phyloP scores from a whole-genome alignment of 2,888 invertebrate genomes.

The Cheilosia impressa region DNA sequence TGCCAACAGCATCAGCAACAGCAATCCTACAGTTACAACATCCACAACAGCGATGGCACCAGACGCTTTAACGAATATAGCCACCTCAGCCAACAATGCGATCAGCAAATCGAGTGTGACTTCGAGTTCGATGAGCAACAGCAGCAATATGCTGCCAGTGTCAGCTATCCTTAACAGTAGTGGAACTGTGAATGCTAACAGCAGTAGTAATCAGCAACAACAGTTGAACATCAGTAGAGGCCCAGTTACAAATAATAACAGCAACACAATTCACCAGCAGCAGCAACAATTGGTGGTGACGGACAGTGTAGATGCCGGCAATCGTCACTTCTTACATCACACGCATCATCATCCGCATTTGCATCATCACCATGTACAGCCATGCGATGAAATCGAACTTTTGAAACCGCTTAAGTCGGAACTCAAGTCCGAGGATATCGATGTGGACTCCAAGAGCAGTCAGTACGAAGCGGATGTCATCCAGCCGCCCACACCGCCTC shows the following conservation, averaged over 20 bases:
- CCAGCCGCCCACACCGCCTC: conserved; percentile 82
- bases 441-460: conserved; percentile 78
- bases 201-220: conserved; percentile 78
- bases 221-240: conserved; percentile 82
- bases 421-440: conserved; percentile 79
- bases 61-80: conserved; percentile 66
- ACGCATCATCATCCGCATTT: conserved; percentile 77
- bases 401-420: conserved; percentile 80
- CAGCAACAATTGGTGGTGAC: conserved; percentile 69
- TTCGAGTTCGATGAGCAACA: conserved; percentile 68
- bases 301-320: conserved; percentile 41
- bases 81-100: conserved; percentile 49
- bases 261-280: conserved; percentile 74
- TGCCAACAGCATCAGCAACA: conserved; percentile 73
- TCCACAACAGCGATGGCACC: conserved; percentile 66
- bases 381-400: conserved; percentile 76
- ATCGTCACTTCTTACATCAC: conserved; percentile 72
- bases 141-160: conserved; percentile 76
- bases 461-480: conserved; percentile 83
- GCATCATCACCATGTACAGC: conserved; percentile 76
- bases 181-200: conserved; percentile 74
- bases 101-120: conserved; percentile 64
- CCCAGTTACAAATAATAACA: conserved; percentile 81
- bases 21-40: conserved; percentile 65
- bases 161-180: conserved; percentile 68